Conservation (phyloP, 2,888 invertebrate species). For the Sesia bembeciformis region DNA sequence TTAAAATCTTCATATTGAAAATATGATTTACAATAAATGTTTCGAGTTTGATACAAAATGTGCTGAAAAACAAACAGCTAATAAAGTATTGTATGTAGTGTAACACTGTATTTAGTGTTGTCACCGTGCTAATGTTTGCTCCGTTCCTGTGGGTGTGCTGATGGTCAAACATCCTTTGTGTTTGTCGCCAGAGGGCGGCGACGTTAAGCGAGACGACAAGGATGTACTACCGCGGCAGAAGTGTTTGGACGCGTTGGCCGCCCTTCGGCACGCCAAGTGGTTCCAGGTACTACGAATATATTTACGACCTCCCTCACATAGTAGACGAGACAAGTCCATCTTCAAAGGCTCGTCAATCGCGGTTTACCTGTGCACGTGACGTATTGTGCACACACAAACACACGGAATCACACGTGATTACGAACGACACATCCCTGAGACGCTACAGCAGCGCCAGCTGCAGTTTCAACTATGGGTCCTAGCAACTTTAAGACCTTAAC, state of each 20-base stretch:
- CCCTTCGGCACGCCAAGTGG: conserved; percentile 99
- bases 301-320: conserved; percentile 24
- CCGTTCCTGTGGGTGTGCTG: conserved; percentile 64
- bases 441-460: no score
- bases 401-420: no score
- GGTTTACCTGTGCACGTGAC: no score
- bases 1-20: no score
- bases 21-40: neutral
- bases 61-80: no score
- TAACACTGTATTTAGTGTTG: neutral
- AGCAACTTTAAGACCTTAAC: no score
- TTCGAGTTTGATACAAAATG: neutral
- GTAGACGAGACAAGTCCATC: no score
- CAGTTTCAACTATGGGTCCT: no score
- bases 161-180: conserved; percentile 87
- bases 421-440: no score
- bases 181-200: conserved; percentile 76
- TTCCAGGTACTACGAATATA: conserved; percentile 91
- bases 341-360: no score
- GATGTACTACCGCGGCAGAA: conserved; percentile 99
- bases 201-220: conserved; percentile 84
- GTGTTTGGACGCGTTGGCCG: conserved; percentile 99
- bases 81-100: no score
- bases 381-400: no score
- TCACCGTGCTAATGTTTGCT: conserved; percentile 54